Base-by-base conservation (phyloP, 2,888 invertebrate genomes). In the Aspidiotus rigidus region DNA sequence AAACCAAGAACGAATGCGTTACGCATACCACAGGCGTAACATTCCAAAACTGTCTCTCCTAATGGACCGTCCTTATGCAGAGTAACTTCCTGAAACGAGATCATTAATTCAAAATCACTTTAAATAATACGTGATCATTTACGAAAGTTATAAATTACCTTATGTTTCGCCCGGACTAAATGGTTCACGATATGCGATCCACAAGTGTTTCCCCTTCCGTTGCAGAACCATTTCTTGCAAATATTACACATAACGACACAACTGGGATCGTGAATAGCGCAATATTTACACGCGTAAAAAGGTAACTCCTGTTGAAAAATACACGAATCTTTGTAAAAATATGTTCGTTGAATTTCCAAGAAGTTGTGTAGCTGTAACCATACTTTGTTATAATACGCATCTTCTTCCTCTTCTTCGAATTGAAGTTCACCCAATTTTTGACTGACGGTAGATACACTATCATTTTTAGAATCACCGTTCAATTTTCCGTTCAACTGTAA, bases 181-280 rank as follows among this genome's bases (percentile, higher is more conserved):
- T 99, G 99, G 79, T 98, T 98, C 74, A 99, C 93, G 74, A 99
- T 97, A 77, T 99, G 99, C 62, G 98, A 97, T 40, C 94, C 98
- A 0, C 96, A 95, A 1, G 97, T 97, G 77, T 93, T 96, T 15
- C 98, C 98, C 70, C 97, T 86, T 1, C 97, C 98, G 82, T 99
- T 99, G 79, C 99, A 99, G 78, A 99, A 99, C 99, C 99, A 99
- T 78, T 98, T 97, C 78, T 94, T 95, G 78, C 99, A 99, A 71
- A 92, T 86, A 78, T 97, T 97, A 80, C 99, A 99, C 88, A 93
- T 93, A 69, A 98, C 96, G 55, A 99, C 99, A 75, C 93, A 94
- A 73, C 91, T 87, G 0, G 95, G 96, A 77, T 98, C 97, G 78
- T 97, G 96, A 73, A 99, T 96, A 62, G 98, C 98, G 80, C 99